Evolutionary conservation across 2,888 invertebrate species (phyloP), one percentile per base, ranked within the genome.

Genomic region (Mechanitis messenoides): DNA sequence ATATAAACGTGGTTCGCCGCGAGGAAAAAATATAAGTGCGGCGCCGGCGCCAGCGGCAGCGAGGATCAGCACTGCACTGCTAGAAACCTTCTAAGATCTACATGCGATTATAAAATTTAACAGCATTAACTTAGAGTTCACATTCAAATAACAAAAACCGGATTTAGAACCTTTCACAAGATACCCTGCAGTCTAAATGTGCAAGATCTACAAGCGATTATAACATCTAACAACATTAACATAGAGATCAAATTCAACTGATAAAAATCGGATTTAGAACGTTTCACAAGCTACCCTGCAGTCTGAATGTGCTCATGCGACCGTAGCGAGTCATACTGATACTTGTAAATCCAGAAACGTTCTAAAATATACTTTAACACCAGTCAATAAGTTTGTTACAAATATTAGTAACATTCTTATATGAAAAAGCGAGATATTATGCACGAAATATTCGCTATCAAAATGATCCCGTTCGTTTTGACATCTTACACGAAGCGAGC

Each of bases 261-360:
- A 12, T 35, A 60, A 45, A 11, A 31, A 47, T 7, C 59, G 63
- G 61, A 70, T 67, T 74, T 85, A 83, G 70, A 77, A 75, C 84
- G 67, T 83, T 84, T 53, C 64, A 65, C 66, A 61, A 70, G 65
- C 71, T 69, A 74, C 72, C 59, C 64, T 69, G 64, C 74, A 74
- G 72, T 79, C 77, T 83, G 82, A 87, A 87, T 86, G 88, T 86
- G 87, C 80, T 85, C 88, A 88, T 83, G 87, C 85, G 84, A 89
- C 88, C 89, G 87, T 87, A 86, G 83, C 87, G 78, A 87, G 84
- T 80, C 83, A 87, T 85, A 84, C 84, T 82, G 82, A 87, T 87
- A 83, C 82, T 83, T 81, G 80, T 83, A 84, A 83, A 79, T 83
- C 66, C 69, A 61, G 47, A 69, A 68, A 65, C 78, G 82, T 72